Base-by-base conservation (phyloP, 2,888 invertebrate genomes). In the Drosophila bunnanda region DNA sequence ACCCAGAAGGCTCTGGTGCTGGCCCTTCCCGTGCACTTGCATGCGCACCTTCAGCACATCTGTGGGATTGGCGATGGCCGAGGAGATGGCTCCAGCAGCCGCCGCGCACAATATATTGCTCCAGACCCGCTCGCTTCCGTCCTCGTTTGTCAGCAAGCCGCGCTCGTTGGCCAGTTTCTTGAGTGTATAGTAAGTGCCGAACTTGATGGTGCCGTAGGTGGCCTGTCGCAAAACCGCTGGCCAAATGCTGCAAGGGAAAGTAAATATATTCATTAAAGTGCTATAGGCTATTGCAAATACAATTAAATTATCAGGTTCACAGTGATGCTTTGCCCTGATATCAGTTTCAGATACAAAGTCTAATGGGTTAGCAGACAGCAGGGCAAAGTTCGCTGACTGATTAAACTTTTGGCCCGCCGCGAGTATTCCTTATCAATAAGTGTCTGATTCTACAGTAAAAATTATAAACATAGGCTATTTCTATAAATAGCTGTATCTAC, bases 11-110 rank as follows among this genome's bases (percentile, higher is more conserved):
- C 94, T 93, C 52, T 92, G 91, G 77, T 94, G 93, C 82, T 94
- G 93, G n/a, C 95, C 95, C 71, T 93, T 92, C 50, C 94, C 94
- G 67, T 92, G 92, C 12, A 94, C 92, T 94, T 98, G 98, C 97
- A 98, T 97, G 71, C 98, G 95, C 76, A 98, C 98, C 94, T 98
- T 98, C 36, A 98, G 94, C 50, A 98, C 98, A 93, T 98, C 98
- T 0, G 98, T 98, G 15, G 98, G 98, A 93, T 98, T 98, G 58
- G 98, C 98, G 85, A 98, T 96, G n/a, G 98, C 96, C 89, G 97
- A 97, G 56, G 98, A 97, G 38, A 98, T 94, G n/a, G 97, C 96
- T 13, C 98, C 92, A 0, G 92, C 92, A 28, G 90, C 85, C 2
- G 92, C 95, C 30, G 97, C 98, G 93, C 98, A 98, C 74, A 95